Conservation (phyloP, 2,797 vertebrate species). For the Mormyrops attenuatus region DNA sequence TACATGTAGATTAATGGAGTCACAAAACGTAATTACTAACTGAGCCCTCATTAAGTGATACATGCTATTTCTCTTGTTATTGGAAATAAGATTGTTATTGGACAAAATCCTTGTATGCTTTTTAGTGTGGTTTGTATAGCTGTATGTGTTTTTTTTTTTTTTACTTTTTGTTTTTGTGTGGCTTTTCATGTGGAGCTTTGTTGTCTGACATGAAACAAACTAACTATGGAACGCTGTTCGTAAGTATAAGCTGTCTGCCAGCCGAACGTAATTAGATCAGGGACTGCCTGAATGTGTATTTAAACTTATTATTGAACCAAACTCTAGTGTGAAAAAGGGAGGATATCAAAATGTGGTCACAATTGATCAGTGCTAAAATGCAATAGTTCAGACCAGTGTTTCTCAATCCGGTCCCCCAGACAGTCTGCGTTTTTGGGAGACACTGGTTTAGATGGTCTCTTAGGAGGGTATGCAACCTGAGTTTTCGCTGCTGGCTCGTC, state of each 20-base stretch:
- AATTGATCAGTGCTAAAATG: not conserved
- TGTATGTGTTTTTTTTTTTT: no score
- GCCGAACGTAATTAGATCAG: not conserved
- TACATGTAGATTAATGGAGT: no score
- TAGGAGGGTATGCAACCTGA: conserved; percentile 60
- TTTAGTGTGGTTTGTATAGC: no score
- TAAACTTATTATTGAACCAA: not conserved
- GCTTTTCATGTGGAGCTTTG: no score
- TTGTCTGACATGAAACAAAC: no score
- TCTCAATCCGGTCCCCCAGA: not conserved
- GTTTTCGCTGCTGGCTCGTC: conserved; percentile 46
- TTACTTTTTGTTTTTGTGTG: no score
- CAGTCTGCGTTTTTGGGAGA: not conserved
- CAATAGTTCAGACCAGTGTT: not conserved
- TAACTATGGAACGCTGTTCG: not conserved
- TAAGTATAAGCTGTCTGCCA: not conserved
- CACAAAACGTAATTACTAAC: no score
- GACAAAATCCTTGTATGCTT: no score
- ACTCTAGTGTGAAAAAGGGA: not conserved
- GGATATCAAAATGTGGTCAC: not conserved
- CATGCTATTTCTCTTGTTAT: no score
- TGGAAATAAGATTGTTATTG: no score
- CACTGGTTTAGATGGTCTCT: not conserved
- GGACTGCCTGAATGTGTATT: not conserved
- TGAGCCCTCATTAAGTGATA: no score